phyloP scores from a whole-genome alignment of 2,113 vertebrate genomes.

The Sturnira hondurensis region DNA sequence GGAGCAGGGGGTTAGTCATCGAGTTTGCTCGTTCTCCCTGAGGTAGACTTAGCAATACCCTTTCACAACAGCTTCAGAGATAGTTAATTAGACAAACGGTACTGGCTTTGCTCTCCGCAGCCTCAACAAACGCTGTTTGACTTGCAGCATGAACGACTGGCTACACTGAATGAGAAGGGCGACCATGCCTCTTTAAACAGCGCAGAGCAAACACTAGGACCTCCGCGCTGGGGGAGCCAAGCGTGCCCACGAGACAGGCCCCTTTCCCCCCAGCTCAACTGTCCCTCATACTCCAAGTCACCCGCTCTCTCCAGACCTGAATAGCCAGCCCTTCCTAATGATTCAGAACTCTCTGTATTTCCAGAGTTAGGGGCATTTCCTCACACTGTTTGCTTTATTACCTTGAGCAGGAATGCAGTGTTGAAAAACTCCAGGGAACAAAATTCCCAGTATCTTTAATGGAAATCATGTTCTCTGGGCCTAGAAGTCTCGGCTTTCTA shows the following conservation, averaged over 20 bases:
- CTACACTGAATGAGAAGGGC: slow-evolving; percentile 46
- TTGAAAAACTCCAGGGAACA: neutral
- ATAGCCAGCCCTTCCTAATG: neutral
- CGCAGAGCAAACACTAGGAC: slow-evolving; percentile 68
- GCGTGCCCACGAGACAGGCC: neutral
- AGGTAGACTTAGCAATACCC: neutral
- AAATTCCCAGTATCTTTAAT: neutral
- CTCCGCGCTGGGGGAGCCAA: neutral
- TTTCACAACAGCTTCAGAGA: slow-evolving; percentile 48
- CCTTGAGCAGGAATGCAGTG: neutral
- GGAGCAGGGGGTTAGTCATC: neutral
- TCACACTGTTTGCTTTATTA: neutral
- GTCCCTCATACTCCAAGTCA: neutral
- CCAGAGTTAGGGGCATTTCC: neutral
- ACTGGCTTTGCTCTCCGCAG: slow-evolving; percentile 66
- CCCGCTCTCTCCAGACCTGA: neutral
- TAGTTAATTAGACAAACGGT: slow-evolving; percentile 42
- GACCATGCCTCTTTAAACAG: slow-evolving; percentile 69
- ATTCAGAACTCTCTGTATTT: neutral
- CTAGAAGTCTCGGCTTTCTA: neutral
- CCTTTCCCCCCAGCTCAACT: neutral
- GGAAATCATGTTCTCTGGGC: neutral
- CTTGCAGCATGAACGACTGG: slow-evolving; percentile 50
- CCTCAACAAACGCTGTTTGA: slow-evolving; percentile 54
- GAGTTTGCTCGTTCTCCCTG: neutral